These are phyloP conservation scores for Chloroclystis v-ata DNA, from an alignment of 2,888 invertebrate species.

Conservation along the genomic window DNA sequence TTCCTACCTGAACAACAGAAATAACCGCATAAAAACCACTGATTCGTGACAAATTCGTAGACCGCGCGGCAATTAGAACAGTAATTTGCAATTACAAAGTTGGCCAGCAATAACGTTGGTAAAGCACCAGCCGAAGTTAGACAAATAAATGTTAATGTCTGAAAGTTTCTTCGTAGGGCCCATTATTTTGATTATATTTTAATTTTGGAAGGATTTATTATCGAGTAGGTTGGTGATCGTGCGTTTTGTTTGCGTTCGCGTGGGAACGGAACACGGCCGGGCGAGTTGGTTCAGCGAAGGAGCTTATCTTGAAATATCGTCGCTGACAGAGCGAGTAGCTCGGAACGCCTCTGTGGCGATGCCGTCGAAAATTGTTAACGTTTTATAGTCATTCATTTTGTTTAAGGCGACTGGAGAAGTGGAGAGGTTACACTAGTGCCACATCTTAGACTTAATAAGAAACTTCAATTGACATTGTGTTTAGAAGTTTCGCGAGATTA, in stretches of 20 bases:
- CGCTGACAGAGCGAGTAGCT: slow-evolving; percentile 54
- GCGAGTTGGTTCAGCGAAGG: slow-evolving; percentile 41
- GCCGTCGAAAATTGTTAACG: slow-evolving; percentile 51
- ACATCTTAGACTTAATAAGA: slow-evolving; percentile 21
- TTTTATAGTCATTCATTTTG: slow-evolving; percentile 52
- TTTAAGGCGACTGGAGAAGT: slow-evolving; percentile 44
- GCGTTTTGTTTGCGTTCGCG: slow-evolving; percentile 38
- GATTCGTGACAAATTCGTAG: slow-evolving; percentile 8
- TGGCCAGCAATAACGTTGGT: slow-evolving; percentile 21
- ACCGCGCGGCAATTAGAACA: slow-evolving; percentile 14
- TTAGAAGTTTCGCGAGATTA: too few relatives aligned
- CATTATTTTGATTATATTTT: slow-evolving; percentile 22
- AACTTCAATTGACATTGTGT: too few relatives aligned
- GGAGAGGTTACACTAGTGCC: slow-evolving; percentile 40
- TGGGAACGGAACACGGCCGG: slow-evolving; percentile 55
- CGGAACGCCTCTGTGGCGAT: slow-evolving; percentile 31
- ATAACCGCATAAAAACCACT: slow-evolving; percentile 7
- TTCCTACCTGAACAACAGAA: slow-evolving; percentile 6
- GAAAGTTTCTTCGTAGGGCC: slow-evolving; percentile 5
- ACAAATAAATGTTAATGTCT: slow-evolving; percentile 19
- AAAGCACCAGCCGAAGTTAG: slow-evolving; percentile 18
- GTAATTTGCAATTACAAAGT: slow-evolving; percentile 30
- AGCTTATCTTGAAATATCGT: slow-evolving; percentile 69
- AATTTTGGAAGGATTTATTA: slow-evolving; percentile 32
- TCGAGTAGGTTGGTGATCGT: slow-evolving; percentile 36